Evolutionary conservation across 2,888 invertebrate genomes (phyloP), one percentile per base, ranked within the genome.

Genomic region (Drosophila fulvimacula): DNA sequence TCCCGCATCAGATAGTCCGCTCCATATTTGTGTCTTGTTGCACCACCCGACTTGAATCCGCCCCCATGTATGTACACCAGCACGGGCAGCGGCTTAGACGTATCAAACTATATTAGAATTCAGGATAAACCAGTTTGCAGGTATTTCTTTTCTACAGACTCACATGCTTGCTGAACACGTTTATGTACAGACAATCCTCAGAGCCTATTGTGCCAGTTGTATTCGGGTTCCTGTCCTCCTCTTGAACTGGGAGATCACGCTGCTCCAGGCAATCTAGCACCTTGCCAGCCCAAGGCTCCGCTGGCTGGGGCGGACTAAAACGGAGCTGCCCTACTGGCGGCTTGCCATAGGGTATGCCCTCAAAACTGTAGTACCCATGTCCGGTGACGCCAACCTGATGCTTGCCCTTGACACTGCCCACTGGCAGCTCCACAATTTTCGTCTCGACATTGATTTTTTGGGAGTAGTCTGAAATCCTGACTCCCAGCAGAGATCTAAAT

Each of bases 31-130:
- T 48, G 30, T 5, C 85, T 81, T 59, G 89, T 81, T 15, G 92
- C 92, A 0, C 92, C 93, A 0, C 93, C 93, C 2, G 81, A 79
- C 9, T 90, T 88, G 76, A 93, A 94, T 2, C 91, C 93, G 0
- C 94, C 94, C 1, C 94, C 94, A 73, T 93, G 93, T 15, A 94
- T 92, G 82, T 92, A 93, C 0, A 93, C 90, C 91, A 94, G 91
- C 0, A 94, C 92, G 2, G 92, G 91, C 27, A 85, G 58, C 1
- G 78, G 82, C 5, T 75, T 53, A 3, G 39, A 13, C 13, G 21
- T 64, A 34, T 87, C 69, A 1, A 84, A 81, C 85, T 85, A 24
- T 64, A 34, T 3, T 38, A 13, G 5, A 61, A 9, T 64, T 67
- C 57, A 69, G 44, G 5, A 27, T 44, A 46, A 42, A 19, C 36